Evolutionary conservation across 2,888 invertebrate species (phyloP).

Genomic region (Coelopa pilipes): DNA sequence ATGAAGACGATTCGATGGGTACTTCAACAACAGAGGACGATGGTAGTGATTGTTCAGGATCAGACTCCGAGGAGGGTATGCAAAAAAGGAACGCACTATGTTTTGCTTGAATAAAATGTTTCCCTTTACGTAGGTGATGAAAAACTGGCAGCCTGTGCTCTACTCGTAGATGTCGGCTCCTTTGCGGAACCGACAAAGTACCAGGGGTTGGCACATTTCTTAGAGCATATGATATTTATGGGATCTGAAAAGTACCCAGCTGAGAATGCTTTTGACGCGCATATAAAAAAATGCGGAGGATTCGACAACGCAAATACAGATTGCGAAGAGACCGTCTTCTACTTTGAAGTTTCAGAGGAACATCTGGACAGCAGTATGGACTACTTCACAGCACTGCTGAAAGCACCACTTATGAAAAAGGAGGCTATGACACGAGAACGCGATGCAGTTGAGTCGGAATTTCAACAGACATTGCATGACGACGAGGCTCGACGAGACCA

Average conservation of each 20-base stretch:
- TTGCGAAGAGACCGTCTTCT: conserved; percentile 86
- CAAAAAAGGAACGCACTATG: not conserved
- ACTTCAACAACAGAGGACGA: conserved; percentile 50
- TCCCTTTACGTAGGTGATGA: conserved; percentile 52
- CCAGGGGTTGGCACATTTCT: conserved; percentile 85
- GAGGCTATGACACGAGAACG: conserved; percentile 88
- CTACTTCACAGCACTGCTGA: conserved; percentile 88
- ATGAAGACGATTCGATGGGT: conserved; percentile 47
- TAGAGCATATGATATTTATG: conserved; percentile 95
- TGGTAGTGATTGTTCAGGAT: conserved; percentile 40
- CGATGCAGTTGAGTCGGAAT: conserved; percentile 90
- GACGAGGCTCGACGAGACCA: conserved; percentile 83
- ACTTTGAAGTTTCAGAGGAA: conserved; percentile 88
- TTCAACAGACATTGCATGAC: conserved; percentile 80
- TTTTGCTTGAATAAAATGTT: not conserved
- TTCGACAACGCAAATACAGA: conserved; percentile 89
- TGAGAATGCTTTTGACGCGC: conserved; percentile 87
- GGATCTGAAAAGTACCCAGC: conserved; percentile 88
- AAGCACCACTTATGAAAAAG: conserved; percentile 84
- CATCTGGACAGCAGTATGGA: conserved; percentile 81
- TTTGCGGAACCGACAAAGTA: conserved; percentile 84
- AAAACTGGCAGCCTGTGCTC: conserved; percentile 77
- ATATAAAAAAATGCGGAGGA: conserved; percentile 85
- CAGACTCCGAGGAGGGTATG: conserved; percentile 51
- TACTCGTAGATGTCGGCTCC: conserved; percentile 80